A percentile compares a stretch with the other conserved stretches of the same genome.
These are phyloP conservation scores for Barbus barbus DNA, from an alignment of 2,113 vertebrate species.

Conservation along the genomic window DNA sequence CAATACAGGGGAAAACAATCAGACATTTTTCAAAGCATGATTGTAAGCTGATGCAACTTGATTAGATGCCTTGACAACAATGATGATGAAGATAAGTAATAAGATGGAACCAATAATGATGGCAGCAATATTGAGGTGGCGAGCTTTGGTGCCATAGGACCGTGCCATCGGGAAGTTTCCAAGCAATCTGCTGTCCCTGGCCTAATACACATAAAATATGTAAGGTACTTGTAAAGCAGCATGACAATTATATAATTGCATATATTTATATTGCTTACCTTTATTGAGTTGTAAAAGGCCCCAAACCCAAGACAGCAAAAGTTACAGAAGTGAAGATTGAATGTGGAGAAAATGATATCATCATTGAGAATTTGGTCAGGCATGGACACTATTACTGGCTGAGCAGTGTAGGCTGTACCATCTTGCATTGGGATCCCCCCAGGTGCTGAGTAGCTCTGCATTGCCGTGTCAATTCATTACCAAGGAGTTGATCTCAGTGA, in stretches of 20 bases:
- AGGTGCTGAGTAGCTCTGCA: neutral
- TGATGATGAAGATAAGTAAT: neutral
- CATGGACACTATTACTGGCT: neutral
- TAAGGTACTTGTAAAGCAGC: neutral
- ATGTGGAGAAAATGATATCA: constrained; percentile 17
- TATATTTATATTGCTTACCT: neutral
- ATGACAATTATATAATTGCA: neutral
- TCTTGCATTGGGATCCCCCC: neutral
- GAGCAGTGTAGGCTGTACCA: too few species aligned
- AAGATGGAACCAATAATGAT: neutral
- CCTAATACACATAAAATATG: neutral
- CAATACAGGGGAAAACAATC: neutral
- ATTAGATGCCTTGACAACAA: neutral
- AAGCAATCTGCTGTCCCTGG: constrained; percentile 2
- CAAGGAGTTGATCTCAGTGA: neutral
- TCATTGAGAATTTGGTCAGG: neutral
- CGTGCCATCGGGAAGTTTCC: neutral
- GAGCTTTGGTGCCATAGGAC: neutral
- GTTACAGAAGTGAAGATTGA: constrained; percentile 4
- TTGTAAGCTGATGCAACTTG: neutral
- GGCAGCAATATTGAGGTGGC: neutral
- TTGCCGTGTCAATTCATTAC: neutral
- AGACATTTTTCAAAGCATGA: neutral
- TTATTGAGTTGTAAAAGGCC: constrained; percentile 22
- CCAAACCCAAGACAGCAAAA: neutral